These are phyloP conservation scores for Pangasianodon hypophthalmus DNA, from an alignment of 2,113 vertebrate species.

Conservation along the genomic window DNA sequence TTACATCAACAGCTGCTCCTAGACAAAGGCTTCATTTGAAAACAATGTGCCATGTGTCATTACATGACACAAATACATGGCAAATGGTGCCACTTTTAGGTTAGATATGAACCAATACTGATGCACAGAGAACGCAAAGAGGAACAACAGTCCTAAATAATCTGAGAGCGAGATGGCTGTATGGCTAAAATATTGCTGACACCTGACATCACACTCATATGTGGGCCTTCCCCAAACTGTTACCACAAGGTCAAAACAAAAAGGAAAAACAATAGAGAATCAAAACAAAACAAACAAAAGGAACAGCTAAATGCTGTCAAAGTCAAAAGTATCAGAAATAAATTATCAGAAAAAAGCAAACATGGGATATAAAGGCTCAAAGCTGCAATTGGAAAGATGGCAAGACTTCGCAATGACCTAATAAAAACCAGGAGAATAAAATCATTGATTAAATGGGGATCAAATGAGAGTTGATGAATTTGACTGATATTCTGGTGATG, in stretches of 20 bases:
- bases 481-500: neutral
- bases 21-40: neutral
- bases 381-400: neutral
- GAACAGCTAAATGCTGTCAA: neutral
- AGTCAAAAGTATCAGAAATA: neutral
- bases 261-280: neutral
- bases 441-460: neutral
- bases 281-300: neutral
- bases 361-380: neutral
- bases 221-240: neutral
- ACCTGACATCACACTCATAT: neutral
- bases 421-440: neutral
- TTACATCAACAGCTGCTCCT: neutral
- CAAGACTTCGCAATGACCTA: neutral
- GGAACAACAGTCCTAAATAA: neutral
- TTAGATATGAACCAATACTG: neutral
- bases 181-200: neutral
- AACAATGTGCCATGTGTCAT: constrained; percentile 3
- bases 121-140: neutral
- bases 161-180: neutral
- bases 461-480: neutral
- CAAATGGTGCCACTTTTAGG: neutral
- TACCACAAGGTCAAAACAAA: neutral
- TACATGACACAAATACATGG: neutral
- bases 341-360: neutral